Percentiles rank a stretch among this genome's conserved stretches.
Conservation (phyloP, 2,888 invertebrate genomes). For the Phanerotoma sp. region DNA sequence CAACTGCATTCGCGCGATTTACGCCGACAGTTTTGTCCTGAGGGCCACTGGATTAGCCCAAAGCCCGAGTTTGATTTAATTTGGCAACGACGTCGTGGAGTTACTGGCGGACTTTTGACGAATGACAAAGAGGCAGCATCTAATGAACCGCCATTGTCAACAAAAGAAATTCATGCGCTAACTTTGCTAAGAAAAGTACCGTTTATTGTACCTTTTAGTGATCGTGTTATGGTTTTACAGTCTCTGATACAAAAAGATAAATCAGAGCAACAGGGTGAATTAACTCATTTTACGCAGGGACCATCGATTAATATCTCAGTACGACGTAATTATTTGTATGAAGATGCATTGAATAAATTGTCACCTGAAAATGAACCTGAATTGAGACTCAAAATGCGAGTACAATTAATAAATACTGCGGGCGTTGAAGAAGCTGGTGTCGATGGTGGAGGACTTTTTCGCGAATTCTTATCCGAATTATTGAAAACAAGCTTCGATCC, state of each 20-base stretch:
- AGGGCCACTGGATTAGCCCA: conserved; percentile 67
- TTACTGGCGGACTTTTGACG: background rate
- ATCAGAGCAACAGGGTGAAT: conserved; percentile 72
- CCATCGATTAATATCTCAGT: conserved; percentile 76
- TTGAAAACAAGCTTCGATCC: conserved; percentile 96
- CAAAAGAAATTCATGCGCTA: conserved; percentile 82
- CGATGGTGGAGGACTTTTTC: conserved; percentile 95
- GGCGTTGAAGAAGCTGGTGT: conserved; percentile 95
- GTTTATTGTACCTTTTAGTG: conserved; percentile 90
- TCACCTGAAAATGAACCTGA: conserved; percentile 90
- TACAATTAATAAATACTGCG: conserved; percentile 86
- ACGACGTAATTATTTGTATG: conserved; percentile 91
- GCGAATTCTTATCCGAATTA: conserved; percentile 93
- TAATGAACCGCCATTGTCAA: conserved; percentile 81
- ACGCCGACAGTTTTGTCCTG: conserved; percentile 75
- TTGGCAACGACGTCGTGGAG: conserved; percentile 3
- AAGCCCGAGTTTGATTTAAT: conserved; percentile 9
- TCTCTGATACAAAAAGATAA: conserved; percentile 68
- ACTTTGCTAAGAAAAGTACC: conserved; percentile 91
- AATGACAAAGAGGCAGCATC: conserved; percentile 62
- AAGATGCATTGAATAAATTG: conserved; percentile 95
- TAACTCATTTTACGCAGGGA: conserved; percentile 73
- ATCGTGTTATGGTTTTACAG: conserved; percentile 83
- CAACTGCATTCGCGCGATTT: conserved; percentile 86
- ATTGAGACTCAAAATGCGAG: conserved; percentile 79